These are phyloP conservation scores for Apodemus sylvaticus DNA, from an alignment of 2,113 vertebrate genomes.

Conservation along the genomic window DNA sequence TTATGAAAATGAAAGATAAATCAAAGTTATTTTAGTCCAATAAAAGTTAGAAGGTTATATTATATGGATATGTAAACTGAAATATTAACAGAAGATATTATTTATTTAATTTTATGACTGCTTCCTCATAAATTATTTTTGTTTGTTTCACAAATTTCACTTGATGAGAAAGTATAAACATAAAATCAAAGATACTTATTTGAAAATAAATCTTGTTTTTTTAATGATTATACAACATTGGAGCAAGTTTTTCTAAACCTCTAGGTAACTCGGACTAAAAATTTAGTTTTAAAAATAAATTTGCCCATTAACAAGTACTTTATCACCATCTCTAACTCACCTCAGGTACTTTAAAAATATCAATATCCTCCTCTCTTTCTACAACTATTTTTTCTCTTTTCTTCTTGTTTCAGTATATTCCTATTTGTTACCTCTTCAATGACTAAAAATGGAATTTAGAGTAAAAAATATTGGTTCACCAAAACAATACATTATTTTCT, in stretches of 20 bases:
- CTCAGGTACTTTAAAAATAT: not conserved
- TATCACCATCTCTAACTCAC: not conserved
- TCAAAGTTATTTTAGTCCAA: not conserved
- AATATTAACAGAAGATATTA: slow-evolving; percentile 2
- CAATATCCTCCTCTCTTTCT: not conserved
- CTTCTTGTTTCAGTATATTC: not conserved
- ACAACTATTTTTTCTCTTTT: not conserved
- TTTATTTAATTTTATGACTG: slow-evolving; percentile 7
- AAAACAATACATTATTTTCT: not conserved
- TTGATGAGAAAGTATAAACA: not conserved
- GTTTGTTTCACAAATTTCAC: not conserved
- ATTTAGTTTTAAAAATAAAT: slow-evolving; percentile 30
- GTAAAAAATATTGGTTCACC: not conserved
- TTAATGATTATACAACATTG: not conserved
- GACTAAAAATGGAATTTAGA: not conserved
- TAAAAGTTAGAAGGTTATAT: not conserved
- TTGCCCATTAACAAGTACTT: not conserved
- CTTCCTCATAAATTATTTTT: not conserved
- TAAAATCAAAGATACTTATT: not conserved
- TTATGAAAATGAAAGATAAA: not conserved
- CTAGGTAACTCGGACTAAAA: not conserved
- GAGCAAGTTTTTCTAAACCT: not conserved
- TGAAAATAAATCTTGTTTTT: slow-evolving; percentile 9
- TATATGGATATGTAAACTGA: not conserved
- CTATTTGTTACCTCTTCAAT: not conserved